These are phyloP conservation scores for Nymphalis c-album DNA, from an alignment of 2,888 invertebrate genomes.

Conservation along the genomic window DNA sequence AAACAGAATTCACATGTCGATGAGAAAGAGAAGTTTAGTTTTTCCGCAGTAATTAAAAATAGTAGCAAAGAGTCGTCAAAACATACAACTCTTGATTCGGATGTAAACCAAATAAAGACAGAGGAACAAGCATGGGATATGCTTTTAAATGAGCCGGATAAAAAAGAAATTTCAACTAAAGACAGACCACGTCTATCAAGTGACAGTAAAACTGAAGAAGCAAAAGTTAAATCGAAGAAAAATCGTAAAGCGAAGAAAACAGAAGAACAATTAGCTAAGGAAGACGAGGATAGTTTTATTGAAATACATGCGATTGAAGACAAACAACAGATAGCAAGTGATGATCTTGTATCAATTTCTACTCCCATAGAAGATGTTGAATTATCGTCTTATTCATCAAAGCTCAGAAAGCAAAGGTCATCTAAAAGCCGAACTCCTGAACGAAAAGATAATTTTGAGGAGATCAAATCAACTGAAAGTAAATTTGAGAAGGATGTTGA, in stretches of 20 bases:
- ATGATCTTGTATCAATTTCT: constrained; percentile 71
- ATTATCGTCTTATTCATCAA: constrained; percentile 53
- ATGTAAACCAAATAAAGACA: constrained; percentile 51
- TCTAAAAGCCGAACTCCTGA: constrained; percentile 61
- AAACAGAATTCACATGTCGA: constrained; percentile 11
- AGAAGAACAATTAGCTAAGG: constrained; percentile 60
- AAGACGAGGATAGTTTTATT: constrained; percentile 72
- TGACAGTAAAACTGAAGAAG: constrained; percentile 53
- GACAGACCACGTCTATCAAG: constrained; percentile 43
- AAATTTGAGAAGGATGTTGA: constrained; percentile 45
- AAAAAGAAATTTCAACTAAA: constrained; percentile 42
- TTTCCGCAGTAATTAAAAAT: constrained; percentile 9
- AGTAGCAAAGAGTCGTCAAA: constrained; percentile 14
- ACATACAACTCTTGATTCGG: constrained; percentile 11
- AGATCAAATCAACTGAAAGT: constrained; percentile 45
- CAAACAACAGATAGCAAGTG: constrained; percentile 58
- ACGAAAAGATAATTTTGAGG: constrained; percentile 44
- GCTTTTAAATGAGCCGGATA: constrained; percentile 63
- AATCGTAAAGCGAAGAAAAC: constrained; percentile 59
- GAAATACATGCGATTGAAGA: constrained; percentile 76
- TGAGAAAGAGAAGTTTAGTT: constrained; percentile 18
- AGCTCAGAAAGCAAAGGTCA: constrained; percentile 59
- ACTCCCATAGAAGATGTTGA: constrained; percentile 64
- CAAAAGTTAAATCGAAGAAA: constrained; percentile 63
- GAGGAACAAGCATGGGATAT: constrained; percentile 77